Base-by-base conservation (phyloP, 2,797 vertebrate species). In the Pseudopleuronectes americanus region DNA sequence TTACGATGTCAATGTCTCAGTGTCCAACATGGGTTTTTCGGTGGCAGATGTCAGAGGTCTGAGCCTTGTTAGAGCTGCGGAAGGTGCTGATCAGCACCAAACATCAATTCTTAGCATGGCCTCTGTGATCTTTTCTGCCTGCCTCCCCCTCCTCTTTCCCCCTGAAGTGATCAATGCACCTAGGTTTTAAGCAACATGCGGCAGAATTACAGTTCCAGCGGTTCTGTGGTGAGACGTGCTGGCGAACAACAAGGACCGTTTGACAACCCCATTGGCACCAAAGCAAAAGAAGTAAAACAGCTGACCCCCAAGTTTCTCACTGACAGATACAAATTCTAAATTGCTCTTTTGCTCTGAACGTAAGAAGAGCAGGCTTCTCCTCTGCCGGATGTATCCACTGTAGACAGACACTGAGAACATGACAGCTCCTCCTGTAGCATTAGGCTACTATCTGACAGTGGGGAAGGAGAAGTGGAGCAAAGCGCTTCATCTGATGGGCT, bases 11-110 rank as follows among this genome's bases (percentile, higher is more conserved):
- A 90, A 73, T 89, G 86, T 90, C 84, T 89, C 73, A 68, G 71
- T 84, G 88, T 89, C 89, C 81, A 87, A 90, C 88, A 88, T 77
- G 81, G 89, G 83, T 64, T 90, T 92, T 88, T 84, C 64, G 63
- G 33, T 82, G 78, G 76, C 74, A 79, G 74, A 73, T 86, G 86
- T 92, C 83, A 84, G 75, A 72, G 79, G 81, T 86, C 77, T 64
- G 80, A 68, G 67, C 75, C 79, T 89, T 82, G 81, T 89, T 83
- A 83, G 56, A 62, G 65, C 77, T 71, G 68, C 53, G 66, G 70
- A 83, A 60, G 70, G 74, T 59, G 58, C 68, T 76, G 77, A 86
- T 88, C 52, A 26, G 64, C 60, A 59, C 7, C 26, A 38, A 33
- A 47, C 51, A 90, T 91, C 88, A 87, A 90, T 92, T 85, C 66